Conservation (phyloP, 92 coral and sea anemone species). For the Virgularia gustaviana region DNA sequence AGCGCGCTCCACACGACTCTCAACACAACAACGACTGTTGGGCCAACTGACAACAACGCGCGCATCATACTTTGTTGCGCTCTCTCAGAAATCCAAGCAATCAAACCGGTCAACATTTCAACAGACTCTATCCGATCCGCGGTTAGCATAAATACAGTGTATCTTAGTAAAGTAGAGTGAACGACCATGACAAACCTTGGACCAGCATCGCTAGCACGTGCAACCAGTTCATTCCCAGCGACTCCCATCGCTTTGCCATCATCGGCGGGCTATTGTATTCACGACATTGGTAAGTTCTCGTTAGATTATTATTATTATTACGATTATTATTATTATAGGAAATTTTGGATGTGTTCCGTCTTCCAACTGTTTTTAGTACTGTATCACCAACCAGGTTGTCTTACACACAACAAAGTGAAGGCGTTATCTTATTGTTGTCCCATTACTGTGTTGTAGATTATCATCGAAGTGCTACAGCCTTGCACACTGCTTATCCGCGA, state of each 20-base stretch:
- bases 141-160: not conserved
- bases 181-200: slow-evolving; percentile 23
- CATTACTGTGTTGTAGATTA: slow-evolving; percentile 8
- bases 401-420: not conserved
- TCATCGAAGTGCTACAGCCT: slow-evolving; percentile 16
- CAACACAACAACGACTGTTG: too few species aligned
- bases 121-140: not conserved
- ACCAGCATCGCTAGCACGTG: slow-evolving; percentile 18
- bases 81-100: too few species aligned
- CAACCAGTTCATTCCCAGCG: slow-evolving; percentile 16
- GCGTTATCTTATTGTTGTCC: not conserved
- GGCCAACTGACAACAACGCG: too few species aligned
- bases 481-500: slow-evolving; percentile 15
- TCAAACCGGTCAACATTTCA: not conserved
- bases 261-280: slow-evolving; percentile 3
- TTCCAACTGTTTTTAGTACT: too few species aligned
- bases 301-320: too few species aligned
- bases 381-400: not conserved
- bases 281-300: slow-evolving; percentile 37
- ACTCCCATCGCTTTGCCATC: slow-evolving; percentile 26
- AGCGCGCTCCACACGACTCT: too few species aligned
- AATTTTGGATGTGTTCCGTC: too few species aligned
- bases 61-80: too few species aligned
- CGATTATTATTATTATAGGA: too few species aligned
- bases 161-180: not conserved